phyloP scores from a whole-genome alignment of 2,888 invertebrate species.

The Parapristionchus giblindavisi region DNA sequence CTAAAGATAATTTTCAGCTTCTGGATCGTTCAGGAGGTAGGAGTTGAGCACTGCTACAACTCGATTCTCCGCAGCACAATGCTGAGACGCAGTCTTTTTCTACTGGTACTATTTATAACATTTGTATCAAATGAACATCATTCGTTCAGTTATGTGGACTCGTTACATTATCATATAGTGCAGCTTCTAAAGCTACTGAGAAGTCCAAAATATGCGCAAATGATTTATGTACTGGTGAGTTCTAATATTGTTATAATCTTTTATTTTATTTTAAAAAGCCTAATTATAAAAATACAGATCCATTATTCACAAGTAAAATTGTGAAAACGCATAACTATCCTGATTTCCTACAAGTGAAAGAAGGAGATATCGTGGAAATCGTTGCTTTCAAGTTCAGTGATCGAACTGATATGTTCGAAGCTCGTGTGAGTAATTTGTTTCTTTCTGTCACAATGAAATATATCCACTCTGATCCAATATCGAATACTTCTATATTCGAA shows the following conservation, averaged over 20 bases:
- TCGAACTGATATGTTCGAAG: slow-evolving; percentile 55
- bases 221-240: slow-evolving; percentile 29
- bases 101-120: background rate
- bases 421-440: slow-evolving; percentile 37
- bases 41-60: slow-evolving; percentile 28
- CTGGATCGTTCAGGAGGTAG: slow-evolving; percentile 1
- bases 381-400: slow-evolving; percentile 57
- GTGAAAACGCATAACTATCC: slow-evolving; percentile 1
- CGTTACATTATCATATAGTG: slow-evolving; percentile 7
- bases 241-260: background rate
- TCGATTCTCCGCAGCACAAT: slow-evolving; percentile 32
- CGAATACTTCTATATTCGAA: no score
- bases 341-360: slow-evolving; percentile 16
- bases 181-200: background rate
- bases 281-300: background rate
- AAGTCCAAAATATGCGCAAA: slow-evolving; percentile 36
- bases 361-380: slow-evolving; percentile 45
- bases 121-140: background rate
- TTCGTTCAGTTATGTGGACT: slow-evolving; percentile 2
- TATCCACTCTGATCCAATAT: background rate
- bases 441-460: background rate
- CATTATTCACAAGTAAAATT: slow-evolving; percentile 24
- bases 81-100: slow-evolving; percentile 5
- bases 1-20: slow-evolving; percentile 16
- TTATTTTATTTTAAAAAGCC: background rate